Evolutionary conservation across 1,140 invertebrate genomes (phyloP).

Genomic region (Drosophila rufa): DNA sequence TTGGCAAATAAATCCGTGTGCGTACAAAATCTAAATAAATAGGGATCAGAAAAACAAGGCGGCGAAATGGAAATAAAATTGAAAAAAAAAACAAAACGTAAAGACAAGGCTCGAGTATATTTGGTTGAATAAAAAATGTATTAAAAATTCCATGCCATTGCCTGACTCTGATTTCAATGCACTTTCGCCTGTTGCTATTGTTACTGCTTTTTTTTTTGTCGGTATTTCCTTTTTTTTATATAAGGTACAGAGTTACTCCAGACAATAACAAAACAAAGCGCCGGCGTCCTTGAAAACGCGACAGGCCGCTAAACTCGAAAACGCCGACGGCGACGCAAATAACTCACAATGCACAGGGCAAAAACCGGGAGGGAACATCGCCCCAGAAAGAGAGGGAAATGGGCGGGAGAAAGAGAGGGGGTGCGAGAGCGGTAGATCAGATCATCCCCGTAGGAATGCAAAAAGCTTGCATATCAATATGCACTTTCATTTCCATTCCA

Average conservation of each 20-base stretch:
- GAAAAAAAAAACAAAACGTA: constrained; percentile 19
- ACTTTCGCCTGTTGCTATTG: constrained; percentile 37
- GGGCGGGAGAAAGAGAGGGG: constrained; percentile 2
- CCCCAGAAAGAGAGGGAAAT: constrained; percentile 23
- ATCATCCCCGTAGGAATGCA: constrained; percentile 23
- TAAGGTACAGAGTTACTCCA: constrained; percentile 57
- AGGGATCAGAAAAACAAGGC: constrained; percentile 30
- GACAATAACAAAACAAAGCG: constrained; percentile 79
- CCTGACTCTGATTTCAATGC: constrained; percentile 70
- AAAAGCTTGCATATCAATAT: constrained; percentile 31
- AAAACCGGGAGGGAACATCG: constrained; percentile 23
- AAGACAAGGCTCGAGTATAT: constrained; percentile 52
- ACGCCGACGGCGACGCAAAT: constrained; percentile 59
- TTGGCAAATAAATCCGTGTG: constrained; percentile 58
- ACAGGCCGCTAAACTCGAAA: constrained; percentile 77
- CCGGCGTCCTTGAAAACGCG: constrained; percentile 69
- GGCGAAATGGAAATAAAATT: constrained; percentile 28
- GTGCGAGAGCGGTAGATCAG: constrained; percentile 5
- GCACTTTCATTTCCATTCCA: constrained; percentile 43
- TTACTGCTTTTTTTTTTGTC: not conserved
- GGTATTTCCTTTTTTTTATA: not conserved
- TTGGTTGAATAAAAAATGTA: constrained; percentile 28
- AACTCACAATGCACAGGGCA: constrained; percentile 60
- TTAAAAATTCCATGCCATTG: constrained; percentile 59
- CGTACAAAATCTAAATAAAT: constrained; percentile 64